These are phyloP conservation scores for Clarias pachynema DNA, from an alignment of 2,797 vertebrate species.

Conservation along the genomic window DNA sequence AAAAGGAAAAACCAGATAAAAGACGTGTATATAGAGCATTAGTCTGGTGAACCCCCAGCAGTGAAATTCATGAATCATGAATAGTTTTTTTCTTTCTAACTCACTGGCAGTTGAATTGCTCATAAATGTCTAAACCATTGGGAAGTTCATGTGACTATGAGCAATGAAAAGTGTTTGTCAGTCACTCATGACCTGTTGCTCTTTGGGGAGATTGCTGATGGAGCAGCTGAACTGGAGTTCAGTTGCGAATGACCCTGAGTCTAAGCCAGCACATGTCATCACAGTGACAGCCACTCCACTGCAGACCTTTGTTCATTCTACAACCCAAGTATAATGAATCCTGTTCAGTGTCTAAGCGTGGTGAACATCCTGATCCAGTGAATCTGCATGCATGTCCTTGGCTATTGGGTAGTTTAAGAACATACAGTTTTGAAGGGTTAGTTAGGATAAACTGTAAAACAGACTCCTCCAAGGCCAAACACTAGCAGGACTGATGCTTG, in stretches of 20 bases:
- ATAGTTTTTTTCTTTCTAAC: background rate
- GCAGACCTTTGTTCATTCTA: conserved; percentile 28
- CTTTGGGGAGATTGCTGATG: conserved; percentile 20
- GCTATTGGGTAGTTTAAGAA: background rate
- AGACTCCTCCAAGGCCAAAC: background rate
- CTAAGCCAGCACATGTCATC: conserved; percentile 28
- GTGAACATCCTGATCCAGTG: conserved; percentile 16
- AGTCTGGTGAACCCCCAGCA: background rate
- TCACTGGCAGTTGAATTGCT: conserved; percentile 15
- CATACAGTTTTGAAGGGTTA: background rate
- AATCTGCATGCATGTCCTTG: background rate
- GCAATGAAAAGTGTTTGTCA: background rate
- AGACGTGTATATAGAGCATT: background rate
- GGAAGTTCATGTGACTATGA: background rate
- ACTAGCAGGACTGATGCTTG: conserved; percentile 16
- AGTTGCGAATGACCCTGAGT: conserved; percentile 26
- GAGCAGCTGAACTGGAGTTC: conserved; percentile 43
- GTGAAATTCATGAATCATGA: conserved; percentile 20
- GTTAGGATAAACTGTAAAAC: conserved; percentile 16
- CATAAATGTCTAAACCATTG: background rate
- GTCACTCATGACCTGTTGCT: background rate
- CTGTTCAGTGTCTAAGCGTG: background rate
- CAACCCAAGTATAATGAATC: conserved; percentile 28
- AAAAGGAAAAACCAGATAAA: background rate
- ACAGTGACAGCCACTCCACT: conserved; percentile 22